Base-by-base conservation (phyloP, 2,888 invertebrate genomes). In the Eristalis intricaria region DNA sequence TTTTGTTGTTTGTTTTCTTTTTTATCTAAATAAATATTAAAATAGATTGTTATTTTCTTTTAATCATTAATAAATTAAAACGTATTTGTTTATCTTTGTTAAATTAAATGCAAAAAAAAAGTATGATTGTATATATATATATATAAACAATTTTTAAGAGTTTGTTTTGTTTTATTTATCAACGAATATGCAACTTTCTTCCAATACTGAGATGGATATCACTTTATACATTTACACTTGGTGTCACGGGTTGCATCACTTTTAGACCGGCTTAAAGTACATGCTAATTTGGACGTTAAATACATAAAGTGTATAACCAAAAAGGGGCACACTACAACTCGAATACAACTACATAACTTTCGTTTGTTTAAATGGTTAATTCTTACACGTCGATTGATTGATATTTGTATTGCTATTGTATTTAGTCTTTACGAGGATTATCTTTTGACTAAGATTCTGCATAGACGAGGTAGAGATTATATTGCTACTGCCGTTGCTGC, bases 401-500 rank as follows among this genome's bases (percentile, higher is more conserved):
- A 83, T 58, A 80, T 29, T 83, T 88, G 23, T 83, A 71, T 50
- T 82, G 64, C 69, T 80, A 71, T 85, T 89, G 83, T 88, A 89
- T 85, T 89, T 90, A 74, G 91, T 90, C 89, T 92, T 92, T 40
- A 92, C 87, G 68, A 91, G 80, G 88, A 92, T 91, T 68, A 92
- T 91, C 89, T 92, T 92, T 86, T 92, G 91, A 90, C 90, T 92
- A 77, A 90, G 75, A 78, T 87, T 89, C 78, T 89, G 73, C 77
- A 80, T 81, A 63, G 88, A 50, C 50, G 50, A 84, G 77, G 89
- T 80, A 85, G 88, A 74, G 64, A 84, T 77, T 38, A 85, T 69
- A 66, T 81, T 84, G 64, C 87, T 74, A 70, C 75, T 88, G 78
- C 58, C 77, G 66, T 38, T 61, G 78, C 63, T 66, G 60, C n/a